Evolutionary conservation across 92 coral and sea anemone species (phyloP).

Genomic region (Blastomussa wellsi): DNA sequence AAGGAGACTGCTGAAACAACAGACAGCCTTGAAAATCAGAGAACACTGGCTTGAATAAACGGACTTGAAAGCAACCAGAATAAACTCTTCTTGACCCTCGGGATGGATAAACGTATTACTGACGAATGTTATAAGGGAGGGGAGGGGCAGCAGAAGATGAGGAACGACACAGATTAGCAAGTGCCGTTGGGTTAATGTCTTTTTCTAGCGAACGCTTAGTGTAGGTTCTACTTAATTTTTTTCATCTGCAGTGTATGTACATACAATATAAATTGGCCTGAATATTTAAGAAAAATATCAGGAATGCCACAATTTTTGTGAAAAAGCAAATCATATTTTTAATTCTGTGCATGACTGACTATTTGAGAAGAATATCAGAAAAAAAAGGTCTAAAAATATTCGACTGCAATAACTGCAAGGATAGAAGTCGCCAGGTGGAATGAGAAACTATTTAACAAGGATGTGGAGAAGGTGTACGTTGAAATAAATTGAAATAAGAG

Average conservation of each 20-base stretch:
- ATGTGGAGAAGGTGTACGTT: neutral
- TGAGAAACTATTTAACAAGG: neutral
- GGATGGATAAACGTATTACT: neutral
- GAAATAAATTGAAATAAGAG: neutral
- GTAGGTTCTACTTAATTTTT: neutral
- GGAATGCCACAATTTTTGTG: conserved; percentile 10
- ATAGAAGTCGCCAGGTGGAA: neutral
- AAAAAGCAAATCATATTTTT: neutral
- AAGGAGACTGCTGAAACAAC: conserved; percentile 27
- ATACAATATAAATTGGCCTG: conserved; percentile 26
- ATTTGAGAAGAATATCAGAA: neutral
- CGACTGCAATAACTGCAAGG: neutral
- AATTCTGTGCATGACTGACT: neutral
- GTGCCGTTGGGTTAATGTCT: neutral
- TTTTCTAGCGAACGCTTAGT: neutral
- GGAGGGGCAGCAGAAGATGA: neutral
- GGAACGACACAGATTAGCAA: neutral
- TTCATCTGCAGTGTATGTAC: neutral
- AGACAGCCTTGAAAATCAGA: neutral
- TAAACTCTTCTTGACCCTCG: neutral
- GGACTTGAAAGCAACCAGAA: neutral
- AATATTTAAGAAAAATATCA: conserved; percentile 44
- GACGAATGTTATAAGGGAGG: neutral
- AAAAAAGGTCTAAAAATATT: neutral
- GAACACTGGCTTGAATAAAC: neutral